Base-by-base conservation (phyloP, 1,140 invertebrate genomes). In the Acromyrmex heyeri region DNA sequence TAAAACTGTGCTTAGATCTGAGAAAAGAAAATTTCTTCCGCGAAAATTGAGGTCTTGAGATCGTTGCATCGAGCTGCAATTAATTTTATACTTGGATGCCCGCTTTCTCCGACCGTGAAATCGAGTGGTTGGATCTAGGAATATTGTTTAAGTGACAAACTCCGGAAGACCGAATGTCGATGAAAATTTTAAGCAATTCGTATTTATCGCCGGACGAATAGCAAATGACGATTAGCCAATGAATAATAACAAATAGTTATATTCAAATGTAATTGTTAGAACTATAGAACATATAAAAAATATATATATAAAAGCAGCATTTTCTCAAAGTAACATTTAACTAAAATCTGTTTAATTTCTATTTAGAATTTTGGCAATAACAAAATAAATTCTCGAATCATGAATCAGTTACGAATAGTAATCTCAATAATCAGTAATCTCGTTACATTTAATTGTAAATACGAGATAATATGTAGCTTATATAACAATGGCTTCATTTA, bases 1-100 rank as follows among this genome's bases (percentile, higher is more conserved):
- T 48, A 83, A 73, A 72, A 83, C 38, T 73, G 70, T 83, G 79
- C 69, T 83, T 73, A 83, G 30, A 27, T 10, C 7, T 38, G 55
- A 73, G 69, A 83, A 83, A 83, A 83, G 38, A 83, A 83, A 83
- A 48, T 72, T 72, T 82, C 55, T 72, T 55, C 14, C 67, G 55
- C 27, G 24, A 82, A 82, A 82, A 83, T 82, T 72, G 34, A 82
- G 38, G 21, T 61, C 24, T 18, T 18, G 38, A 48, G 79, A 83
- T 73, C 27, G 55, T 53, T 48, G 55, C 38, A 73, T 83, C 79
- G 24, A 82, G 69, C n/a, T 69, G n/a, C 38, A 83, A 83, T 83
- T 83, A 73, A 61, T 61, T 73, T 73, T 73, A 83, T 50, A 73
- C 67, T 48, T 18, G 55, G 7, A 73, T 61, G 79, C 69, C 73